phyloP scores from a whole-genome alignment of 2,797 vertebrate species.

The Brotogeris chrysoptera region DNA sequence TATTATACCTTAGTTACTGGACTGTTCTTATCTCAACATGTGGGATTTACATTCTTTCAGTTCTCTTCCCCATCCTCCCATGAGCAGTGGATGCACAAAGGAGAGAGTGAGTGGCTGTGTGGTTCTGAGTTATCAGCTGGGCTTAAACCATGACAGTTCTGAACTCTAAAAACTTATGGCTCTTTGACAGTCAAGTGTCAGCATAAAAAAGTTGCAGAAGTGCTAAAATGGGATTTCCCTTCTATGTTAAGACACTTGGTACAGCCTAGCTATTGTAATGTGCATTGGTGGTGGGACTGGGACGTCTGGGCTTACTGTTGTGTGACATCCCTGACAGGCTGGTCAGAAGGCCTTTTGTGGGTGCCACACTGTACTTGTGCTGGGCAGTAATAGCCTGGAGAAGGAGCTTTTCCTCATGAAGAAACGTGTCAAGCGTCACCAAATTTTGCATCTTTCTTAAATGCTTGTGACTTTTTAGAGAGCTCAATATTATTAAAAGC shows the following conservation, averaged over 20 bases:
- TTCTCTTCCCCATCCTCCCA: neutral
- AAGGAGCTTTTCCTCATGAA: neutral
- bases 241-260: neutral
- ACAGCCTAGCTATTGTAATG: neutral
- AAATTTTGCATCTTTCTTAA: neutral
- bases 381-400: neutral
- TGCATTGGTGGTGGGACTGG: neutral
- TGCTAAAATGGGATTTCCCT: neutral
- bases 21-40: neutral
- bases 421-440: neutral
- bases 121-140: neutral
- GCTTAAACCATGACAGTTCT: neutral
- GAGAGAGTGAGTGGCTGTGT: neutral
- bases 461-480: neutral
- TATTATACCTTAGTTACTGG: neutral
- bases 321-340: rapidly evolving
- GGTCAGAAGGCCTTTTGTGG: rapidly evolving
- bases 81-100: neutral
- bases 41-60: neutral
- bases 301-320: neutral
- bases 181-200: neutral
- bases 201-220: neutral
- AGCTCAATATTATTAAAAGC: neutral
- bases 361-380: rapidly evolving
- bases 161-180: neutral